Evolutionary conservation across 2,888 invertebrate species (phyloP).

Genomic region (Cylloceria caligata): DNA sequence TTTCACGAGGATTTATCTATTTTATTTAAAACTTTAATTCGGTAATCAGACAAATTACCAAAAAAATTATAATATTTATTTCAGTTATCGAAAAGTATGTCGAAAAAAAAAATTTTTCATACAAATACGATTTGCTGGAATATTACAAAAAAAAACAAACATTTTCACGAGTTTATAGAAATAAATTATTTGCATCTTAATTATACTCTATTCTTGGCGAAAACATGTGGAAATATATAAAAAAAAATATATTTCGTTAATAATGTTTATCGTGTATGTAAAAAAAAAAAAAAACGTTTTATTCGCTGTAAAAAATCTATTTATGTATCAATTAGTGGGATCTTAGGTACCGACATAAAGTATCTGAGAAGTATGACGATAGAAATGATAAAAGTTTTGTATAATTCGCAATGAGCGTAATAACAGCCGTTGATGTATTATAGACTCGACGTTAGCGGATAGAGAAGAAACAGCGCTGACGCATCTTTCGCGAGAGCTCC

Average conservation of each 20-base stretch:
- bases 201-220: neutral
- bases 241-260: neutral
- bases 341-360: too few species aligned
- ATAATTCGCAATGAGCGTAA: conserved; percentile 11
- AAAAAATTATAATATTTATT: neutral
- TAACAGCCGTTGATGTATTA: conserved; percentile 1
- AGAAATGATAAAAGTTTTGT: conserved; percentile 1
- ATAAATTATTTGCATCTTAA: too few species aligned
- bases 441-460: conserved; percentile 19
- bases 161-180: too few species aligned
- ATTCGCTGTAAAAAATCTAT: neutral
- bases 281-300: too few species aligned
- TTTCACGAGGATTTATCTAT: neutral
- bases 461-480: conserved; percentile 51
- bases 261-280: too few species aligned
- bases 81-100: neutral
- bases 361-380: neutral
- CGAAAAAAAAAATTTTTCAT: too few species aligned
- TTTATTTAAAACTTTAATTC: neutral
- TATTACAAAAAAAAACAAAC: too few species aligned
- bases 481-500: conserved; percentile 51
- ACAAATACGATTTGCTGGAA: too few species aligned
- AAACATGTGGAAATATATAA: neutral
- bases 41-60: neutral
- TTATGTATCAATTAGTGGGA: too few species aligned